Conservation (phyloP, 1,140 invertebrate genomes). For the Archivesica marissinica region DNA sequence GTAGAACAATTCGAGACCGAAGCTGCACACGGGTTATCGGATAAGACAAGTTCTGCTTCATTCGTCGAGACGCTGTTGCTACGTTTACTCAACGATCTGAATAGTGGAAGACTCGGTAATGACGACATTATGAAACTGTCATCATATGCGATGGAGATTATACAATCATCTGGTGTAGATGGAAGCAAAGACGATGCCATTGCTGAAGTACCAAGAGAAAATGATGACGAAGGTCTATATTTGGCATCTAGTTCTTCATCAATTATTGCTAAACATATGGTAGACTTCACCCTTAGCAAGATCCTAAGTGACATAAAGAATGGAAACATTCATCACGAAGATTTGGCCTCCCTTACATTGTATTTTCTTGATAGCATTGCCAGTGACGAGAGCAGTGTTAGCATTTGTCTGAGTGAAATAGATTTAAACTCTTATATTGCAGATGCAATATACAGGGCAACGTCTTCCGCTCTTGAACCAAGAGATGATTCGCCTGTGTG, state of each 20-base stretch:
- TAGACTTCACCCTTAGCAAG: slow-evolving; percentile 61
- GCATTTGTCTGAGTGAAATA: slow-evolving; percentile 6
- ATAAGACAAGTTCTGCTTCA: slow-evolving; percentile 24
- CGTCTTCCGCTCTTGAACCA: neutral
- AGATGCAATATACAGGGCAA: neutral
- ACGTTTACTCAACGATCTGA: slow-evolving; percentile 60
- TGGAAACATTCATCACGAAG: slow-evolving; percentile 45
- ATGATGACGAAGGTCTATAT: neutral
- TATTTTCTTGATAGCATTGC: slow-evolving; percentile 30
- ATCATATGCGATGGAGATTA: slow-evolving; percentile 47
- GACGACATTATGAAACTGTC: slow-evolving; percentile 61
- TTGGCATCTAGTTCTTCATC: slow-evolving; percentile 45
- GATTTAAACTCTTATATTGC: slow-evolving; percentile 45
- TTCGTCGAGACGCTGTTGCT: slow-evolving; percentile 57
- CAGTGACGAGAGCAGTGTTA: neutral
- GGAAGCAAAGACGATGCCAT: neutral
- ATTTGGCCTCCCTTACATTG: slow-evolving; percentile 55
- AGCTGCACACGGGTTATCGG: slow-evolving; percentile 37
- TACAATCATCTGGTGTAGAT: slow-evolving; percentile 22
- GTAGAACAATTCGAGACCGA: slow-evolving; percentile 41
- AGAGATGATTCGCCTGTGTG: slow-evolving; percentile 42
- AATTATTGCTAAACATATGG: slow-evolving; percentile 52
- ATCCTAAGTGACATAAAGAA: slow-evolving; percentile 52
- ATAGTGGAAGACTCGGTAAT: slow-evolving; percentile 31
- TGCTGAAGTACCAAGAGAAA: neutral